Evolutionary conservation across 92 coral and sea anemone genomes (phyloP), one percentile per base, ranked within the genome.

Genomic region (Isaurus tuberculatus): DNA sequence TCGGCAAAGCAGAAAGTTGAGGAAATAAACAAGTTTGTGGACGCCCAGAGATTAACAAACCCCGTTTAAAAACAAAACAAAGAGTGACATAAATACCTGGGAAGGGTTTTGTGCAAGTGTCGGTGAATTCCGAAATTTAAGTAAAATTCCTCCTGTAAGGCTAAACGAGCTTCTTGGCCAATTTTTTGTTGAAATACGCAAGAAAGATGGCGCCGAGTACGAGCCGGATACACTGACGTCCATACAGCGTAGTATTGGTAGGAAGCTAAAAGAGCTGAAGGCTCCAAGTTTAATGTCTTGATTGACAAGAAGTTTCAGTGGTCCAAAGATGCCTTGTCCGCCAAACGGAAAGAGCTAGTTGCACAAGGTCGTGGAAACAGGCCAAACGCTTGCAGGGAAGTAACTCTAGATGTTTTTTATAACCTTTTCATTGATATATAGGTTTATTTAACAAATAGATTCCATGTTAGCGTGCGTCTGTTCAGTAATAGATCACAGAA

Each of bases 141-240:
- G 11, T 19, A 23, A 78, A 22, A 78, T 78, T 19, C 73, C 68
- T 26, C 20, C 44, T 78, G 37, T 44, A 78, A 78, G 66, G n/a
- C 65, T 78, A 1, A 23, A 48, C 22, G 22, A 57, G 22, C 28
- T 78, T 32, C 26, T 58, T 22, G 72, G 43, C 73, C 65, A 73
- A 37, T 61, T 80, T 79, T 81, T 66, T 64, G 72, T 81, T 37
- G 72, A 57, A 30, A 71, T 70, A 25, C 40, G n/a, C n/a, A n/a
- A n/a, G n/a, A n/a, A n/a, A n/a, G n/a, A n/a, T n/a, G n/a, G n/a
- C n/a, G n/a, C n/a, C 79, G 86, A 69, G 11, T 83, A 83, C 70
- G 79, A 70, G 32, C 86, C 58, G 19, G 63, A 42, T 22, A 46
- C 86, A 11, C 86, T 83, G 44, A 70, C 80, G 0, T 74, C 86